Conservation (phyloP, 2,113 vertebrate genomes). For the Herpetotheres cachinnans region DNA sequence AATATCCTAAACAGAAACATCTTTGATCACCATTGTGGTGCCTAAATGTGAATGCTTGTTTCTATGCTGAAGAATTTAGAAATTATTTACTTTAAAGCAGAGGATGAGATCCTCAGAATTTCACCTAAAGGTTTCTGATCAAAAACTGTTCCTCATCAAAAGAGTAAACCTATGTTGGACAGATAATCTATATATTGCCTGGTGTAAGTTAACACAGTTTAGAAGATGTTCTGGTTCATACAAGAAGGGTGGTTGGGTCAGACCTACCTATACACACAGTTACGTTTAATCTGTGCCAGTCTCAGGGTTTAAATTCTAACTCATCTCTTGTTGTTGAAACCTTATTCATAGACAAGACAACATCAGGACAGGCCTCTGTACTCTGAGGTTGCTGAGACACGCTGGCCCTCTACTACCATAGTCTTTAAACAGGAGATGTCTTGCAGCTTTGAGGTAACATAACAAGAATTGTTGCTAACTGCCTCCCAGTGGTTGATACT, state of each 20-base stretch:
- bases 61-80: not conserved
- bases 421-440: not conserved
- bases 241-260: not conserved
- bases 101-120: not conserved
- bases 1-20: not conserved
- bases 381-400: not conserved
- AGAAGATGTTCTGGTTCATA: not conserved
- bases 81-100: not conserved
- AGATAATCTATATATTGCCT: accelerated
- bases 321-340: not conserved
- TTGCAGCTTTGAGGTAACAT: not conserved
- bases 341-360: not conserved
- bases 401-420: not conserved
- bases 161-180: not conserved
- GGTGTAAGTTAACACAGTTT: not conserved
- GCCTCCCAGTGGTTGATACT: not conserved
- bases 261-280: not conserved
- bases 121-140: not conserved
- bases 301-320: not conserved
- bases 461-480: not conserved
- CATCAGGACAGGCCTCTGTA: not conserved
- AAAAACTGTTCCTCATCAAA: not conserved
- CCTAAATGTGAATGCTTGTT: not conserved
- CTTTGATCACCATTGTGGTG: not conserved
- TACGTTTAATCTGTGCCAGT: not conserved